Base-by-base conservation (phyloP, 2,888 invertebrate species). In the Lacanobia wlatinum region DNA sequence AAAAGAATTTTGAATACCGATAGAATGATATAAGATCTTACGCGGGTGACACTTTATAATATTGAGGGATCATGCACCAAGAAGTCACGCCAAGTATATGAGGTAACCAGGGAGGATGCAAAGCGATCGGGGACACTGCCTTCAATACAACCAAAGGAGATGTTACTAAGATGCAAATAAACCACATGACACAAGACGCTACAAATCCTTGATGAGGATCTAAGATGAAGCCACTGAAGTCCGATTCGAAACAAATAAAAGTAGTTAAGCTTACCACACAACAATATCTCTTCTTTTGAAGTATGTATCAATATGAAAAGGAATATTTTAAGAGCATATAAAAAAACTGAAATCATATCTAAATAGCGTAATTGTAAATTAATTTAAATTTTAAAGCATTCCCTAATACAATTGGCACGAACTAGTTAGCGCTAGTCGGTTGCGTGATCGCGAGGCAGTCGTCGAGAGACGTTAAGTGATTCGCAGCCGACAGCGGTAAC, bases 111-210 rank as follows among this genome's bases (percentile, higher is more conserved):
- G 95, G 92, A 90, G 92, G 95, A 96, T 96, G 96, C 96, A 96
- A 96, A 96, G 96, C 96, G 92, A 94, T 95, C 95, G 95, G 96
- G 96, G 96, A 95, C 96, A 96, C 96, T 96, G 96, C 96, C 95
- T 96, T 95, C 95, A 96, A 94, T 95, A 94, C 94, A 96, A 95
- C 92, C 95, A 95, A 94, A 95, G 94, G 95, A 95, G 95, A 93
- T 93, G 88, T 88, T 86, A 87, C 89, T 89, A 90, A 88, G 87
- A 92, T 90, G 92, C 90, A 92, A 94, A 94, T 84, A 90, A 92
- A 93, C 87, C 88, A 92, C 91, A 93, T 90, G 89, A 92, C 92
- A 92, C 91, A 91, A 90, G 85, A 90, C 86, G 87, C 93, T 94
- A 92, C 91, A 77, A 90, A 89, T 89, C 87, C 88, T 90, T 84